Percentiles rank a stretch among this genome's conserved stretches.
phyloP scores from a whole-genome alignment of 2,888 invertebrate species.

The Trissolcus japonicus region DNA sequence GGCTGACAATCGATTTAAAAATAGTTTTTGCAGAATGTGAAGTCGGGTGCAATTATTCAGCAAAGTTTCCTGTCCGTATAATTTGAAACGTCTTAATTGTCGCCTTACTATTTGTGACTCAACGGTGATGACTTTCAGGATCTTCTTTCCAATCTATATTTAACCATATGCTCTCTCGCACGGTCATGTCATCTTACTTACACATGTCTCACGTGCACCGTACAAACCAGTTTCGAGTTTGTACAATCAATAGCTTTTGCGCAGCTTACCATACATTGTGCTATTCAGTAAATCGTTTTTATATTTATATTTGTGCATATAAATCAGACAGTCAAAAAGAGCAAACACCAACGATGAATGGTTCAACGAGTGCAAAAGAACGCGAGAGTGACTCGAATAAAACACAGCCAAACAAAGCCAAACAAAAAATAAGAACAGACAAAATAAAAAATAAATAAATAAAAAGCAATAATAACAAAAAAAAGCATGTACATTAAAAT shows the following conservation, averaged over 20 bases:
- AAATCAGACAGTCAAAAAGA: slow-evolving; percentile 43
- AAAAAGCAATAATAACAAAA: no score
- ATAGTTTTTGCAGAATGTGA: slow-evolving; percentile 8
- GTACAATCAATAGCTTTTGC: slow-evolving; percentile 51
- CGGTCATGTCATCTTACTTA: slow-evolving; percentile 43
- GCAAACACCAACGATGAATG: slow-evolving; percentile 28
- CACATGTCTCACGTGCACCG: slow-evolving; percentile 46
- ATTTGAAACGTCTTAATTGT: slow-evolving; percentile 50
- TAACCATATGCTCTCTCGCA: slow-evolving; percentile 21
- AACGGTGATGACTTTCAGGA: slow-evolving; percentile 51
- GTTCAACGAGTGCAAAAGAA: slow-evolving; percentile 9
- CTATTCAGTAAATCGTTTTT: slow-evolving; percentile 44
- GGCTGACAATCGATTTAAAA: slow-evolving; percentile 5
- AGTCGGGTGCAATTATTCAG: slow-evolving; percentile 33
- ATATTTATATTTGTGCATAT: slow-evolving; percentile 40
- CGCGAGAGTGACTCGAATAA: no score
- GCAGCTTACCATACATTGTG: slow-evolving; percentile 41
- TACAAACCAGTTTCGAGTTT: slow-evolving; percentile 54
- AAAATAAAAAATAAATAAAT: no score
- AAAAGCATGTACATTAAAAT: no score
- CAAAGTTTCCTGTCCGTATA: slow-evolving; percentile 25
- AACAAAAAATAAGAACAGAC: no score
- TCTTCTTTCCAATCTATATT: slow-evolving; percentile 54
- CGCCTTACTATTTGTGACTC: slow-evolving; percentile 42
- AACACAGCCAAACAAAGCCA: no score